A percentile compares a stretch with the other conserved stretches of the same genome.
These are phyloP conservation scores for Limnodromus scolopaceus DNA, from an alignment of 2,797 vertebrate genomes.

Conservation along the genomic window DNA sequence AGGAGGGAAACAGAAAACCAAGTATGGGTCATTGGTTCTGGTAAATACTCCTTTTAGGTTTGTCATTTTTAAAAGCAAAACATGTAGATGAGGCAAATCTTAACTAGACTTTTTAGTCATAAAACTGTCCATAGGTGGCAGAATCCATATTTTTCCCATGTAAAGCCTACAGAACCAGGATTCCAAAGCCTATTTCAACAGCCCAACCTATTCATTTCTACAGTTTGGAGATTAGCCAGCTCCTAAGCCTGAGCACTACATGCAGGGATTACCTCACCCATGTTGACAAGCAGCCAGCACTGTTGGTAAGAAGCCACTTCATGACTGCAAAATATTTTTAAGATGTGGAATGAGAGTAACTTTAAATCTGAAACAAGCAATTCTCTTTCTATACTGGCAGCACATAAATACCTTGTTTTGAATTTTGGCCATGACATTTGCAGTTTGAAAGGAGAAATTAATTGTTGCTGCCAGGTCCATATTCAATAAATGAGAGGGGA, in stretches of 20 bases:
- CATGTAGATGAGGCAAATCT: rapidly evolving
- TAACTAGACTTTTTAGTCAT: neutral
- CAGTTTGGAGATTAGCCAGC: constrained; percentile 9
- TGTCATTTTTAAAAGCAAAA: neutral
- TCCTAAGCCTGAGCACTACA: neutral
- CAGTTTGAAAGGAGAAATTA: neutral
- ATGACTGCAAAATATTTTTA: constrained; percentile 1
- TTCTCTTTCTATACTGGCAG: neutral
- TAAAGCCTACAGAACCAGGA: neutral
- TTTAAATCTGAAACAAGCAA: neutral
- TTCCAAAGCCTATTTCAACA: neutral
- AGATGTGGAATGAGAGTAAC: neutral
- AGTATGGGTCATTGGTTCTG: neutral
- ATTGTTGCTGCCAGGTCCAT: neutral
- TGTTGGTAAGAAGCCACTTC: constrained; percentile 7
- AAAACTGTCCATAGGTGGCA: neutral
- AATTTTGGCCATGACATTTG: neutral
- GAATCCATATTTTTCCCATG: neutral
- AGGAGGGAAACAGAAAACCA: neutral
- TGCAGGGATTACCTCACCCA: constrained; percentile 27
- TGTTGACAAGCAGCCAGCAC: constrained; percentile 11
- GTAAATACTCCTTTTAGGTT: neutral
- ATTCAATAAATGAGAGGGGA: neutral
- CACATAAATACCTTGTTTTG: neutral
- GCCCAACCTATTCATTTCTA: neutral